Percentiles rank a stretch among this genome's conserved stretches.
These are phyloP conservation scores for Daphoenositta chrysoptera DNA, from an alignment of 2,113 vertebrate genomes.

Conservation along the genomic window DNA sequence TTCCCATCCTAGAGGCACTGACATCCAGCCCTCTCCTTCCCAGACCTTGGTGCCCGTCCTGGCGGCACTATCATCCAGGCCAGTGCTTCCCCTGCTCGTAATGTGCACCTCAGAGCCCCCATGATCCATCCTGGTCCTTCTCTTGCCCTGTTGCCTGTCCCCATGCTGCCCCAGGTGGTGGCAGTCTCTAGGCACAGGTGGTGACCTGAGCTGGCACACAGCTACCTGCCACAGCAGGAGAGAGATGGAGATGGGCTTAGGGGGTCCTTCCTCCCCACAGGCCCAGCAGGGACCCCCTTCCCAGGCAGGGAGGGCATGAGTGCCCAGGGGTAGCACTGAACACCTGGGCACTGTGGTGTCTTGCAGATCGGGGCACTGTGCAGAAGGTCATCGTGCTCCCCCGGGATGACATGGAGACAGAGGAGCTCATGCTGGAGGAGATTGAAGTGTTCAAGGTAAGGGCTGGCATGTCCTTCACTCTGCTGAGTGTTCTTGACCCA, in stretches of 20 bases:
- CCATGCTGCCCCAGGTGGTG: background rate
- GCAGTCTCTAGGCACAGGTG: background rate
- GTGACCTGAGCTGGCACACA: background rate
- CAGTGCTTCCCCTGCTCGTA: background rate
- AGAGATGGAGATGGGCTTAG: background rate
- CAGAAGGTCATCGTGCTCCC: constrained; percentile 98
- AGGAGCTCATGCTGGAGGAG: constrained; percentile 95
- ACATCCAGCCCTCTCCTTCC: background rate
- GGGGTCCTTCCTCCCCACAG: background rate
- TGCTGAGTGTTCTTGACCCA: background rate
- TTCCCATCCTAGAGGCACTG: background rate
- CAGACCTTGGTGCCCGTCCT: background rate
- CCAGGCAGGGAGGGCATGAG: background rate
- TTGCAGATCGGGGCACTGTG: constrained; percentile 90
- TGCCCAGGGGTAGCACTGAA: constrained; percentile 46
- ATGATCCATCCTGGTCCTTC: background rate
- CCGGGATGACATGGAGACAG: constrained; percentile 91
- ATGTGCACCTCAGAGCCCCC: rapidly evolving
- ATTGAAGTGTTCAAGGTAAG: constrained; percentile 95
- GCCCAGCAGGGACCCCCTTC: background rate
- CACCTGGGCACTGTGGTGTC: background rate
- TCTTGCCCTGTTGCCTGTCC: background rate
- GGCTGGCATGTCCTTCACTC: background rate
- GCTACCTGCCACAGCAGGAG: background rate
- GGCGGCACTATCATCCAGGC: background rate